A percentile compares a stretch with the other conserved stretches of the same genome.
Conservation (phyloP, 1,140 invertebrate genomes). For the Chrysoperla carnea region DNA sequence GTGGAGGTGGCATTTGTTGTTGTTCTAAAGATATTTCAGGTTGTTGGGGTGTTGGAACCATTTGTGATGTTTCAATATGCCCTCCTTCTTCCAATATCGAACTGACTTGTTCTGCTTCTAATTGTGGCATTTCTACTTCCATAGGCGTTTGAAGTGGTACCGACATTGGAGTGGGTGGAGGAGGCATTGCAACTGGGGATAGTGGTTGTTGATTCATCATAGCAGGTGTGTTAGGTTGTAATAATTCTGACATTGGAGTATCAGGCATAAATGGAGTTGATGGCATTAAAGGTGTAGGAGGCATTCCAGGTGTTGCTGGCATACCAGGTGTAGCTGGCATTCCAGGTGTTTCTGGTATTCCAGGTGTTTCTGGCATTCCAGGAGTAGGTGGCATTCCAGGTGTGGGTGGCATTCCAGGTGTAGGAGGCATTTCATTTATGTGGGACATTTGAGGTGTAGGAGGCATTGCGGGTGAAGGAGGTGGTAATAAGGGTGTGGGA, state of each 20-base stretch:
- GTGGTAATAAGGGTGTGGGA: constrained; percentile 9
- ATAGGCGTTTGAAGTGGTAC: constrained; percentile 8
- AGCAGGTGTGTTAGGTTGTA: constrained; percentile 1
- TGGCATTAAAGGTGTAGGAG: constrained; percentile 4
- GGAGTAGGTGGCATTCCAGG: constrained; percentile 25
- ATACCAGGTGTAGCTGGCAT: constrained; percentile 3
- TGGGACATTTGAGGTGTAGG: constrained; percentile 13
- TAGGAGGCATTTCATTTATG: constrained; percentile 18
- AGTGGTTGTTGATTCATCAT: not conserved
- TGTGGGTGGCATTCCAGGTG: constrained; percentile 24
- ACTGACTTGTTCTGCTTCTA: constrained; percentile 26
- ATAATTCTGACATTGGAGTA: constrained; percentile 1
- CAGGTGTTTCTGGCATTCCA: constrained; percentile 23
- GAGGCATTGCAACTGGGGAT: constrained; percentile 9
- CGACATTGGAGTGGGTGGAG: constrained; percentile 9
- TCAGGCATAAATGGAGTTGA: constrained; percentile 3
- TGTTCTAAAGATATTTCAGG: constrained; percentile 5
- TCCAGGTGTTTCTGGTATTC: constrained; percentile 20
- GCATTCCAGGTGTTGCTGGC: constrained; percentile 3
- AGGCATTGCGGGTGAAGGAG: constrained; percentile 9
- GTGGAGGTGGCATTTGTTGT: constrained; percentile 2
- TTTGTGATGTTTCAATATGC: too few species aligned
- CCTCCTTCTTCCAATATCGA: too few species aligned
- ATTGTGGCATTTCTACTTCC: constrained; percentile 26
- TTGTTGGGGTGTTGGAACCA: not conserved